Conservation (phyloP, 2,797 vertebrate genomes). For the Smutsia temminckii region DNA sequence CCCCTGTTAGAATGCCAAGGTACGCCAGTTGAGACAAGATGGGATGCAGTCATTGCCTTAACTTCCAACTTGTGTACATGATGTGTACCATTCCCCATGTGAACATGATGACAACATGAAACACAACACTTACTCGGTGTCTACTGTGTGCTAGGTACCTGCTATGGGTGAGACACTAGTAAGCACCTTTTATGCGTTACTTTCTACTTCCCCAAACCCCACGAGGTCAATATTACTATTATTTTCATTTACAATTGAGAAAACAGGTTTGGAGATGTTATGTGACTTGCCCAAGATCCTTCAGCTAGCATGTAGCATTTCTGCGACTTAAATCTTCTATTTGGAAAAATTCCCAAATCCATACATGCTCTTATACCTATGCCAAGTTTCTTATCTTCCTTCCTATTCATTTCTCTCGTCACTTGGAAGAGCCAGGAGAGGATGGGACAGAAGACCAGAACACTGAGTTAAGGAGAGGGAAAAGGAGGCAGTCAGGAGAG, state of each 20-base stretch:
- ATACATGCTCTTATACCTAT: background rate
- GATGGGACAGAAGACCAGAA: background rate
- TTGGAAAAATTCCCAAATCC: background rate
- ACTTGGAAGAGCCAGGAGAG: background rate
- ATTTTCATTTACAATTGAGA: background rate
- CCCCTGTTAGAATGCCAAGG: background rate
- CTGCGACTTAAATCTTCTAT: background rate
- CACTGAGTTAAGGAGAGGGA: background rate
- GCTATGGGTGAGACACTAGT: rapidly evolving
- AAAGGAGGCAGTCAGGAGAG: background rate
- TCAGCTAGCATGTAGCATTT: background rate
- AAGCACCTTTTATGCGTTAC: background rate
- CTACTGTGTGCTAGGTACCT: background rate
- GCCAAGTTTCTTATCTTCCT: background rate
- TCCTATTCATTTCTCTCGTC: background rate
- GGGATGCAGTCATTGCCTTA: too few species aligned
- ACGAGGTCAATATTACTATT: background rate
- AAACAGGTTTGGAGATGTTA: background rate
- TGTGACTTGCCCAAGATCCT: background rate
- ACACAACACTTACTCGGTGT: background rate
- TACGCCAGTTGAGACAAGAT: background rate
- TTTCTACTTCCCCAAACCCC: background rate
- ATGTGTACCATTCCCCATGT: too few species aligned
- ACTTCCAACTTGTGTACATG: background rate
- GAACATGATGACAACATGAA: rapidly evolving